These are phyloP conservation scores for Sinhomidia bicolor DNA, from an alignment of 2,888 invertebrate species.

Conservation along the genomic window DNA sequence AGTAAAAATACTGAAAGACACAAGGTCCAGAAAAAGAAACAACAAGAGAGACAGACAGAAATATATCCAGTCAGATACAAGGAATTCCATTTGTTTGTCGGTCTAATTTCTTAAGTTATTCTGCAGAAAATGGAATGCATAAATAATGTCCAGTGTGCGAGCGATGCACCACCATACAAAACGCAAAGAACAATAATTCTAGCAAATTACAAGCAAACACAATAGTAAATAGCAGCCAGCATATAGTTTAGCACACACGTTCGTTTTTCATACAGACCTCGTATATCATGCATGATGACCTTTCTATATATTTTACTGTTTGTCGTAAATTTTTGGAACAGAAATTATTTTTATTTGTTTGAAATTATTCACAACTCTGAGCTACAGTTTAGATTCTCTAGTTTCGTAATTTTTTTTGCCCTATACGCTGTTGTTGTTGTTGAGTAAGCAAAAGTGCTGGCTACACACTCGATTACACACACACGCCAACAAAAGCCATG, in stretches of 20 bases:
- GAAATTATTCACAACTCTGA: constrained; percentile 10
- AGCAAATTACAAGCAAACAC: constrained; percentile 25
- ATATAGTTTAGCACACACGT: not conserved
- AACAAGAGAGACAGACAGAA: not conserved
- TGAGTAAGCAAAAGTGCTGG: not conserved
- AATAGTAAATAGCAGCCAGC: constrained; percentile 13
- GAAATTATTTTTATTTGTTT: constrained; percentile 28
- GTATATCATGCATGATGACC: constrained; percentile 13
- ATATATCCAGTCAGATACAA: not conserved
- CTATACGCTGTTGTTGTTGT: not conserved
- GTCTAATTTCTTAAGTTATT: constrained; percentile 25
- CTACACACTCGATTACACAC: constrained; percentile 25
- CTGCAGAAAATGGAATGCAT: constrained; percentile 44
- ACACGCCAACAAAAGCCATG: constrained; percentile 30
- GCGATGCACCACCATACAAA: constrained; percentile 26
- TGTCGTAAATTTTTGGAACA: constrained; percentile 41
- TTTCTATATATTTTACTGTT: constrained; percentile 31
- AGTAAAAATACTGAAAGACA: constrained; percentile 26
- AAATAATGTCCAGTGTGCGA: constrained; percentile 5
- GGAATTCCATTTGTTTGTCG: not conserved
- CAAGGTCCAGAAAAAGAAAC: constrained; percentile 51
- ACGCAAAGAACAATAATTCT: not conserved
- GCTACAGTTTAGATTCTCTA: too few species aligned
- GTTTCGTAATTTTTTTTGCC: too few species aligned
- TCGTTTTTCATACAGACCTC: not conserved